Conservation (phyloP, 2,797 vertebrate species). For the Poecile montanus region DNA sequence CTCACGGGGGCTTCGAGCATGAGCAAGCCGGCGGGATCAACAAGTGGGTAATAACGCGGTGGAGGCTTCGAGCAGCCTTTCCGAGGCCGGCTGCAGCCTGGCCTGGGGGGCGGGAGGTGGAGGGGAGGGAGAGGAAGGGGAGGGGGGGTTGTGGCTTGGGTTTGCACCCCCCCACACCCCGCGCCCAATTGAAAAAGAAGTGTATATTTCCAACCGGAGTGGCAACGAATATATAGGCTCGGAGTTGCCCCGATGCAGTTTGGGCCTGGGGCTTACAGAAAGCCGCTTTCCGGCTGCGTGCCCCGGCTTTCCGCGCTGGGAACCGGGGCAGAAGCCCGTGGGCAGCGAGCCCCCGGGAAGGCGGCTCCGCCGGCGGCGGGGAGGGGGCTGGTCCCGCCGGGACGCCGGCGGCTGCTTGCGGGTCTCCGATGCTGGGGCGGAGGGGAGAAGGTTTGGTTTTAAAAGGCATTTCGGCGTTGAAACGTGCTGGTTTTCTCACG, state of each 20-base stretch:
- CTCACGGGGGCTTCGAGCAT: constrained; percentile 80
- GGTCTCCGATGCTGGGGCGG: neutral
- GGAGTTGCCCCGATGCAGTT: neutral
- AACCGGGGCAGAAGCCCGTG: neutral
- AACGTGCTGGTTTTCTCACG: neutral
- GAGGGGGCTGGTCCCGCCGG: neutral
- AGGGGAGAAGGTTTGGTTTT: neutral
- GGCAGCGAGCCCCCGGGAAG: neutral
- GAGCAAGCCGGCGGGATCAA: constrained; percentile 98
- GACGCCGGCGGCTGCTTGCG: neutral
- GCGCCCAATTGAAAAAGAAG: neutral
- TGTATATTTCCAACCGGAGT: neutral
- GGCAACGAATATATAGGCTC: neutral
- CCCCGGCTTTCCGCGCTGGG: neutral
- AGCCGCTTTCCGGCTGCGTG: neutral
- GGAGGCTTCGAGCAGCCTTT: constrained; percentile 15
- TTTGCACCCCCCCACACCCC: neutral
- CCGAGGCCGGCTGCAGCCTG: neutral
- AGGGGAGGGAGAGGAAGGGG: neutral
- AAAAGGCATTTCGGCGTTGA: neutral
- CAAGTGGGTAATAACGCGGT: constrained; percentile 88
- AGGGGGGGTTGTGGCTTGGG: neutral
- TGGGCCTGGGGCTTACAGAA: constrained; percentile 5
- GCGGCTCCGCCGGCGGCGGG: neutral
- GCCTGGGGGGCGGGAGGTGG: constrained; percentile 17